Evolutionary conservation across 1,140 invertebrate species (phyloP).

Genomic region (Zeugodacus cucurbitae): DNA sequence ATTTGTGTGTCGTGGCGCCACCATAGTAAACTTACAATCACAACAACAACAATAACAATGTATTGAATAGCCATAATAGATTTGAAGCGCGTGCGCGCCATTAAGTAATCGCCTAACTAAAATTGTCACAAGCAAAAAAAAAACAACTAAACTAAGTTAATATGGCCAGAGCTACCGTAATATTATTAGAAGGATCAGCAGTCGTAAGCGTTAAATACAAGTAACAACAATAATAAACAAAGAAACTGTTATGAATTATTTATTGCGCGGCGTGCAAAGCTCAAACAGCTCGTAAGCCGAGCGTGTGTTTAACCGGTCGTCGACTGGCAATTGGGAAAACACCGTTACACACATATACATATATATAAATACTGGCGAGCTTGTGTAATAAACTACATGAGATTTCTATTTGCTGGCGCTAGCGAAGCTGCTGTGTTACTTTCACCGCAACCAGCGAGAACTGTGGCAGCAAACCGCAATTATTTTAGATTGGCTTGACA

Average conservation of each 20-base stretch:
- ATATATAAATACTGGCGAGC: background rate
- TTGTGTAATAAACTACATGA: background rate
- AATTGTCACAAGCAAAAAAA: background rate
- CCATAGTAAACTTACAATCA: background rate
- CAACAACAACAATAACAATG: background rate
- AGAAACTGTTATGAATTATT: background rate
- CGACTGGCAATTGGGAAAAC: background rate
- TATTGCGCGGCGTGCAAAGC: background rate
- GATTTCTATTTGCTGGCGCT: background rate
- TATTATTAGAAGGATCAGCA: background rate
- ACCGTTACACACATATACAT: background rate
- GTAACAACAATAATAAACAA: background rate
- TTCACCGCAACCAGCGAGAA: constrained; percentile 2
- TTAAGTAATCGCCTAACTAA: background rate
- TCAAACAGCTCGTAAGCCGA: background rate
- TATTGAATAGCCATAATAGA: background rate
- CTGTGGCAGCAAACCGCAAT: background rate
- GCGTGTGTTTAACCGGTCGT: background rate
- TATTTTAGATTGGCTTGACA: background rate
- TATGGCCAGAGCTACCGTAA: background rate
- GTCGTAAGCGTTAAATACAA: background rate
- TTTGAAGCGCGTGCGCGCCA: background rate
- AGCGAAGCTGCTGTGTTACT: background rate
- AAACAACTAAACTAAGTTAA: background rate
- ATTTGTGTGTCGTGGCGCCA: too few relatives aligned